phyloP scores from a whole-genome alignment of 2,888 invertebrate species.

The Gibbula magus region DNA sequence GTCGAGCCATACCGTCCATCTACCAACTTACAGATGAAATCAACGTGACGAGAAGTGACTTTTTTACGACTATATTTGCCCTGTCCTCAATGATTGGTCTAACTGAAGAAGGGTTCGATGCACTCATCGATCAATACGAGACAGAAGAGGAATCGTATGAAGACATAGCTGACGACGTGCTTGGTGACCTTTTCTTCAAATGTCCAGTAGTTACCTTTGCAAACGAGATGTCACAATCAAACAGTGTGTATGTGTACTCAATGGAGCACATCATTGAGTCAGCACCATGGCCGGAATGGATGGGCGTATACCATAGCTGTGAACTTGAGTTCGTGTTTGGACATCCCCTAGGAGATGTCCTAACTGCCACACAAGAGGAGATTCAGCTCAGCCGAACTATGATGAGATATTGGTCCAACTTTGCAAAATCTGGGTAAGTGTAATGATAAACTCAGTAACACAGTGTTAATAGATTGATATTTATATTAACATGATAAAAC shows the following conservation, averaged over 20 bases:
- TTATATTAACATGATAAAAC: no score
- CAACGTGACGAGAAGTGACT: not conserved
- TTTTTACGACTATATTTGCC: not conserved
- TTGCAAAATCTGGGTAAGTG: conserved; percentile 93
- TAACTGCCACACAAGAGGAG: conserved; percentile 88
- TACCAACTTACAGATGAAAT: not conserved
- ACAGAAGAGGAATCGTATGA: not conserved
- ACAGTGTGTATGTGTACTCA: conserved; percentile 52
- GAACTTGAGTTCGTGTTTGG: conserved; percentile 69
- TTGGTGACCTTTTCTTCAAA: conserved; percentile 82
- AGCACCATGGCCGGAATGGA: conserved; percentile 57
- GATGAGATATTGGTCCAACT: conserved; percentile 96
- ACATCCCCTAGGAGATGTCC: conserved; percentile 72
- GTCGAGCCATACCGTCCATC: not conserved
- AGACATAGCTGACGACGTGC: not conserved
- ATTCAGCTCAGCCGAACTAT: conserved; percentile 87
- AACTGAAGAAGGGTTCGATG: not conserved
- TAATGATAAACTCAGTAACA: conserved; percentile 64
- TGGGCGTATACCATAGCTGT: conserved; percentile 67
- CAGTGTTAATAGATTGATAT: no score
- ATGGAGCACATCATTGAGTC: conserved; percentile 47
- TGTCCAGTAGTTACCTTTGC: conserved; percentile 94
- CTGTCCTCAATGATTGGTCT: not conserved
- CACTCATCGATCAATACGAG: not conserved
- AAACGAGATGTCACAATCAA: conserved; percentile 73